Percentiles rank a stretch among this genome's conserved stretches.
These are phyloP conservation scores for Ia io DNA, from an alignment of 2,113 vertebrate genomes.

Conservation along the genomic window DNA sequence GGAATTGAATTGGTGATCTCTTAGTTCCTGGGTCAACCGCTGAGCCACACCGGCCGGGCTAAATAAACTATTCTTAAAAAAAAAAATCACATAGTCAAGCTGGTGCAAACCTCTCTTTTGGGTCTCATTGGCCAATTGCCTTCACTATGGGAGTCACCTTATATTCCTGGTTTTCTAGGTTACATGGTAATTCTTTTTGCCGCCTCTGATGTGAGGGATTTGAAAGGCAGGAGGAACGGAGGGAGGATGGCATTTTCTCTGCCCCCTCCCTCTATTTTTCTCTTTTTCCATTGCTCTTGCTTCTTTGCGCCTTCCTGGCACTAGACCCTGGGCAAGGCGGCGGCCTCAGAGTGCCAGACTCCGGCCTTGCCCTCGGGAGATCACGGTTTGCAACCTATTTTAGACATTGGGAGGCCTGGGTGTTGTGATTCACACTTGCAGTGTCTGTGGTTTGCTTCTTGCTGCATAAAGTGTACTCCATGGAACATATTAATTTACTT, in stretches of 20 bases:
- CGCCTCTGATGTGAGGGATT: background rate
- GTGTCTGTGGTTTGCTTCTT: constrained; percentile 17
- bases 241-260: background rate
- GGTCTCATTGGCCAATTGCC: background rate
- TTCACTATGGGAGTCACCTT: background rate
- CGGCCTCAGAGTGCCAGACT: background rate
- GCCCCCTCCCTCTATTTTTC: background rate
- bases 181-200: background rate
- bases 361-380: background rate
- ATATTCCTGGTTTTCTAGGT: background rate
- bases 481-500: constrained; percentile 47
- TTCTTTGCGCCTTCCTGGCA: background rate
- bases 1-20: too few relatives aligned
- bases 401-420: background rate
- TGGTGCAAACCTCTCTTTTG: background rate
- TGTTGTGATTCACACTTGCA: background rate
- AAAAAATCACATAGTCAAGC: background rate
- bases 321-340: background rate
- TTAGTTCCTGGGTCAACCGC: too few relatives aligned
- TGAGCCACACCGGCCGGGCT: too few relatives aligned
- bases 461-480: background rate
- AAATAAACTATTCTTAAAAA: too few relatives aligned
- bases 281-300: background rate
- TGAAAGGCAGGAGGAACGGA: background rate
- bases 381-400: background rate